A percentile compares a stretch with the other conserved stretches of the same genome.
phyloP scores from a whole-genome alignment of 64 coral and sea anemone genomes.

The Stichodactyla mertensii region DNA sequence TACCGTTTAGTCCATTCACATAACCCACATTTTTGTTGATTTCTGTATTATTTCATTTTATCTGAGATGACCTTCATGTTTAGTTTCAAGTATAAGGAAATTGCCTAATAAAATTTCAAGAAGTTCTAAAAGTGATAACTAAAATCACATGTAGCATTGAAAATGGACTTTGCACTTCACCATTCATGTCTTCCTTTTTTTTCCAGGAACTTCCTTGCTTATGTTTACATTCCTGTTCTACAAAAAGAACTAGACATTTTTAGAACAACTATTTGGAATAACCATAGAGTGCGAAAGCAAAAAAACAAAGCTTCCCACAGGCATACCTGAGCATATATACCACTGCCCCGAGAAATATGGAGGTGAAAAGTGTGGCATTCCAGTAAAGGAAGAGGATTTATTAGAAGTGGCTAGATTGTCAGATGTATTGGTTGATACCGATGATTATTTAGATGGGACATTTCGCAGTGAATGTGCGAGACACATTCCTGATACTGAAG shows the following conservation, averaged over 20 bases:
- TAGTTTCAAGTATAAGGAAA: too few relatives aligned
- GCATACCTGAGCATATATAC: not conserved
- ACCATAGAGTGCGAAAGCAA: conserved; percentile 35
- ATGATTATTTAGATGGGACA: conserved; percentile 9
- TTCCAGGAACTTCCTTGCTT: conserved; percentile 28
- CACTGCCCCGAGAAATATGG: too few relatives aligned
- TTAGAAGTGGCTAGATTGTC: conserved; percentile 4
- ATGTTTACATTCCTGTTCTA: conserved; percentile 46
- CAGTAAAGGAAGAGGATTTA: not conserved
- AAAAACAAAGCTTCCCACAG: conserved; percentile 56
- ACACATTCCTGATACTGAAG: too few relatives aligned
- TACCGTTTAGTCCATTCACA: too few relatives aligned
- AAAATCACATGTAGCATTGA: too few relatives aligned
- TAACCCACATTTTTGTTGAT: too few relatives aligned
- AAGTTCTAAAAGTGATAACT: too few relatives aligned
- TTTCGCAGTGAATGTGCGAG: not conserved
- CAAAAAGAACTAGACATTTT: conserved; percentile 40
- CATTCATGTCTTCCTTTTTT: not conserved
- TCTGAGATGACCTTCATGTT: too few relatives aligned
- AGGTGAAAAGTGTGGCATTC: too few relatives aligned
- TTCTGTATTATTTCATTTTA: too few relatives aligned
- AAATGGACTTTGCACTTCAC: not conserved
- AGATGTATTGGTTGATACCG: conserved; percentile 6
- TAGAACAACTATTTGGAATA: conserved; percentile 38
- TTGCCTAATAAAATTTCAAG: too few relatives aligned